Conservation (phyloP, 53 echinoderm and acorn worm species). For the Hippasteria phrygiana region DNA sequence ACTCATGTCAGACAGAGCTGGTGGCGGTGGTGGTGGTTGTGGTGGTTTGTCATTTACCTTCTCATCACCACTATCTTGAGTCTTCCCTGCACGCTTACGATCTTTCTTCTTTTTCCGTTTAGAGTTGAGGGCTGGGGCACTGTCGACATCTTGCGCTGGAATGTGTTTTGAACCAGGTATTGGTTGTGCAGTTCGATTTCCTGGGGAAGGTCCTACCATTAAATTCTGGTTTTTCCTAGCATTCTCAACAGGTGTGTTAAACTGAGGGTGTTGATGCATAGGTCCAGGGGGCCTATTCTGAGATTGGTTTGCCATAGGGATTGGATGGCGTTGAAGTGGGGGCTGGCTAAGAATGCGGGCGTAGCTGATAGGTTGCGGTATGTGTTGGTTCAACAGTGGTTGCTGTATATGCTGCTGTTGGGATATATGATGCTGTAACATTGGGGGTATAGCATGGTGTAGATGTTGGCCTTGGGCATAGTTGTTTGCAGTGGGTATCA, state of each 20-base stretch:
- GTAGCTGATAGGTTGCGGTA: conserved; percentile 76
- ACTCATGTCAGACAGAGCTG: conserved; percentile 74
- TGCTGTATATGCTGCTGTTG: conserved; percentile 31
- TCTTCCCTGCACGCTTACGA: conserved; percentile 66
- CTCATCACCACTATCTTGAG: conserved; percentile 50
- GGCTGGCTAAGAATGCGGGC: conserved; percentile 75
- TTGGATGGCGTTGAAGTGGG: conserved; percentile 46
- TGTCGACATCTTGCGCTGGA: conserved; percentile 21
- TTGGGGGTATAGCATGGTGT: conserved; percentile 16
- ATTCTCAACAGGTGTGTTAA: conserved; percentile 31
- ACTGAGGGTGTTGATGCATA: conserved; percentile 25
- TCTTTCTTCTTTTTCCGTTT: conserved; percentile 68
- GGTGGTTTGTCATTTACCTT: conserved; percentile 14
- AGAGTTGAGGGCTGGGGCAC: conserved; percentile 12
- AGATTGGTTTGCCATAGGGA: conserved; percentile 10
- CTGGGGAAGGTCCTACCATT: neutral
- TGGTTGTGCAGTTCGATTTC: conserved; percentile 24
- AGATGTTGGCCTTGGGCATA: conserved; percentile 48
- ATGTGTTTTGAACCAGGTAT: conserved; percentile 25
- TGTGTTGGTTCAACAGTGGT: conserved; percentile 5
- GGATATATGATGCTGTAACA: conserved; percentile 3
- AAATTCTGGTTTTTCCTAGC: neutral
- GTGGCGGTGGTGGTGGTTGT: conserved; percentile 60
- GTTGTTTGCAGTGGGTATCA: conserved; percentile 30
- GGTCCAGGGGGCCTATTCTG: conserved; percentile 40